A percentile compares a stretch with the other conserved stretches of the same genome.
These are phyloP conservation scores for Bucco capensis DNA, from an alignment of 2,113 vertebrate genomes.

Conservation along the genomic window DNA sequence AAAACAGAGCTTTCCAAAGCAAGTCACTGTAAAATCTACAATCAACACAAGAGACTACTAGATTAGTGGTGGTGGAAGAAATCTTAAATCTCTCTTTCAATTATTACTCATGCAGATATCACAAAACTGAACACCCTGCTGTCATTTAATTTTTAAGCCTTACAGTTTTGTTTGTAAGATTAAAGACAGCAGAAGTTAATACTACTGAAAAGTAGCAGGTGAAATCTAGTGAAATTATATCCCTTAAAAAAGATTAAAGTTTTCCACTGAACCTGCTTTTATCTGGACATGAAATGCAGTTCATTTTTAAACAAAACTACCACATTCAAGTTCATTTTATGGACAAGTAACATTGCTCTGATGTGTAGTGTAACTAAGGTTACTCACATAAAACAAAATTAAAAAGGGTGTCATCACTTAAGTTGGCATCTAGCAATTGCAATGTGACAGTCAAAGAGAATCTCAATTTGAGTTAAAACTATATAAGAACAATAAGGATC, in stretches of 20 bases:
- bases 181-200: background rate
- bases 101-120: background rate
- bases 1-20: background rate
- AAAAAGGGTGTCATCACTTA: background rate
- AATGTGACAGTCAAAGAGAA: background rate
- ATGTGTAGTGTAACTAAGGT: background rate
- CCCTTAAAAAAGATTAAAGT: background rate
- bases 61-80: no score
- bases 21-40: background rate
- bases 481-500: background rate
- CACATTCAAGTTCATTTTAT: background rate
- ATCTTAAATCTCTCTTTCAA: background rate
- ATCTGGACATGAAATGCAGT: rapidly evolving
- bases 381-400: background rate
- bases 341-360: background rate
- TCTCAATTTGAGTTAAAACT: background rate
- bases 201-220: background rate
- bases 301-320: background rate
- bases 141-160: background rate
- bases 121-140: background rate
- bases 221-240: background rate
- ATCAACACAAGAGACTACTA: background rate
- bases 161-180: background rate
- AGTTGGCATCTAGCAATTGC: background rate
- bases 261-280: background rate